Conservation (phyloP, 2,888 invertebrate species). For the Cheilosia scutellata region DNA sequence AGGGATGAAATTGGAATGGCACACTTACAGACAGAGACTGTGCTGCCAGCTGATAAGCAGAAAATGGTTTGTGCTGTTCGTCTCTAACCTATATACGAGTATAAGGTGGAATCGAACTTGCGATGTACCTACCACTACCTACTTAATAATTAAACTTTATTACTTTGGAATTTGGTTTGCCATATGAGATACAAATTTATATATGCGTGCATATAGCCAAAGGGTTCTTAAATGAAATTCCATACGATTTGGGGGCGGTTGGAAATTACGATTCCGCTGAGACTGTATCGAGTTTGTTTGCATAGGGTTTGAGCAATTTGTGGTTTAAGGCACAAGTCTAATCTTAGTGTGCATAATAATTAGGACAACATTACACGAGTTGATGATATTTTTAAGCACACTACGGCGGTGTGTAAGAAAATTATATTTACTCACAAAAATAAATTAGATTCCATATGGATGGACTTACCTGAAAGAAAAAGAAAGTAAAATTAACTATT, state of each 20-base stretch:
- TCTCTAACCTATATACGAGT: slow-evolving; percentile 4
- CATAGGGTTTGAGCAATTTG: slow-evolving; percentile 16
- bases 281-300: slow-evolving; percentile 1
- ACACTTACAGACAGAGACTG: slow-evolving; percentile 14
- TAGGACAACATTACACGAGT: background rate
- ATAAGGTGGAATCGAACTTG: slow-evolving; percentile 4
- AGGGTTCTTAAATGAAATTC: slow-evolving; percentile 8
- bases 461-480: slow-evolving; percentile 42
- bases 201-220: background rate
- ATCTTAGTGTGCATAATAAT: slow-evolving; percentile 30
- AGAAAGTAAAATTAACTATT: slow-evolving; percentile 13
- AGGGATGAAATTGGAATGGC: slow-evolving; percentile 32
- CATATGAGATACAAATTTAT: slow-evolving; percentile 12
- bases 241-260: slow-evolving; percentile 8
- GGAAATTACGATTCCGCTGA: slow-evolving; percentile 16
- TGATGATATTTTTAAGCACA: background rate
- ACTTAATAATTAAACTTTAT: slow-evolving; percentile 46
- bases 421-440: slow-evolving; percentile 38
- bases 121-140: background rate
- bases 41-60: slow-evolving; percentile 36
- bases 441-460: slow-evolving; percentile 7
- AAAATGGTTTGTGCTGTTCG: slow-evolving; percentile 3
- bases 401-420: background rate
- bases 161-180: slow-evolving; percentile 35
- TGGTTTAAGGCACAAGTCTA: slow-evolving; percentile 14